Conservation (phyloP, 1,140 invertebrate species). For the Platyura marginata region DNA sequence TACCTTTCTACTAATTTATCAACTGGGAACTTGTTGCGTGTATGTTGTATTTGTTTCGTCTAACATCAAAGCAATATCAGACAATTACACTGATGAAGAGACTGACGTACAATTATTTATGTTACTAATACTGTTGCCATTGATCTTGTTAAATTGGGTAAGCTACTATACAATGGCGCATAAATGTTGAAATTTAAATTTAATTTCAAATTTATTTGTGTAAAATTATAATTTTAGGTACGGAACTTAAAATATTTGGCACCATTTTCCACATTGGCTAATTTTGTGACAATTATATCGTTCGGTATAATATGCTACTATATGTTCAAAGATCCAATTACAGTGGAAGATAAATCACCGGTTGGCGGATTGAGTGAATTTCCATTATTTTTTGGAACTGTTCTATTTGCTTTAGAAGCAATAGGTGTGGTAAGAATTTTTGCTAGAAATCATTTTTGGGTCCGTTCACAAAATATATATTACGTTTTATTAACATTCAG, state of each 20-base stretch:
- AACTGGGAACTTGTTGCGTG: slow-evolving; percentile 75
- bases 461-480: background rate
- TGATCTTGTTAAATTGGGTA: slow-evolving; percentile 50
- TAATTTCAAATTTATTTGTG: background rate
- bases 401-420: slow-evolving; percentile 61
- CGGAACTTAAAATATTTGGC: slow-evolving; percentile 54
- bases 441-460: background rate
- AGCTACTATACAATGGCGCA: background rate
- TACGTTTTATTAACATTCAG: slow-evolving; percentile 25
- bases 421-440: slow-evolving; percentile 45
- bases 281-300: slow-evolving; percentile 39
- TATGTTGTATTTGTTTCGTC: slow-evolving; percentile 70
- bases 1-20: slow-evolving; percentile 57
- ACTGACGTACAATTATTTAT: slow-evolving; percentile 38
- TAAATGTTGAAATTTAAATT: background rate
- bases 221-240: slow-evolving; percentile 10
- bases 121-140: slow-evolving; percentile 41
- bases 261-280: slow-evolving; percentile 55
- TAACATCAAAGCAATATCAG: slow-evolving; percentile 43
- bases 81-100: slow-evolving; percentile 16
- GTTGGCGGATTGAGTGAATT: slow-evolving; percentile 30
- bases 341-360: slow-evolving; percentile 26
- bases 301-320: slow-evolving; percentile 52
- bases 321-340: slow-evolving; percentile 33
- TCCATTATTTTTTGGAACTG: slow-evolving; percentile 53